A percentile compares a stretch with the other conserved stretches of the same genome.
phyloP scores from a whole-genome alignment of 2,888 invertebrate species.

The Agrotis puta region DNA sequence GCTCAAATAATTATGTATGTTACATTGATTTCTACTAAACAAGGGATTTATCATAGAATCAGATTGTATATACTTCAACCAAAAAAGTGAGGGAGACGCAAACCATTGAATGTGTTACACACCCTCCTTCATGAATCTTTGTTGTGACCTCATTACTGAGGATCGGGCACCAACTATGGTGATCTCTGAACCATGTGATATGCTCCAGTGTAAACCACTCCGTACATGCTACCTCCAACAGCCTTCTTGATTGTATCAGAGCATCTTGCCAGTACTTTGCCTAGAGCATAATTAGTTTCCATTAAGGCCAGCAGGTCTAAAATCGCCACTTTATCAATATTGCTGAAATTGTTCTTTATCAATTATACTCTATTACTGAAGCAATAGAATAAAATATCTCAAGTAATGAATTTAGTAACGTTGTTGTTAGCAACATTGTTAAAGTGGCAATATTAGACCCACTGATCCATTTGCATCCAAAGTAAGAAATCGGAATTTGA shows the following conservation, averaged over 20 bases:
- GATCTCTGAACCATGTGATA: not conserved
- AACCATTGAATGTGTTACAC: slow-evolving; percentile 2
- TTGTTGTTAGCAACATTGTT: too few species aligned
- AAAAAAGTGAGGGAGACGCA: not conserved
- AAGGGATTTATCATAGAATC: not conserved
- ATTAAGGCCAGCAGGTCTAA: not conserved
- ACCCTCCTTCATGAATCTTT: not conserved
- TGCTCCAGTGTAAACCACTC: not conserved
- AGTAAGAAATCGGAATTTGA: too few species aligned
- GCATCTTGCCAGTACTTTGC: not conserved
- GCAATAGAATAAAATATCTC: too few species aligned
- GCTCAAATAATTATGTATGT: not conserved
- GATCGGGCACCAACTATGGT: not conserved
- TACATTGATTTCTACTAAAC: not conserved
- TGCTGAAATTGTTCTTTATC: too few species aligned
- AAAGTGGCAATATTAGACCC: too few species aligned
- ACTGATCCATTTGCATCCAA: too few species aligned
- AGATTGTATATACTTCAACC: not conserved
- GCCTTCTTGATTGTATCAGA: not conserved
- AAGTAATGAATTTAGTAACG: too few species aligned
- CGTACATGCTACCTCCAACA: not conserved
- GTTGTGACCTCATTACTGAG: not conserved
- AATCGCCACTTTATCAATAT: too few species aligned
- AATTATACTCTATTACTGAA: too few species aligned
- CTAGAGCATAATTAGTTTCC: not conserved